Evolutionary conservation across 2,797 vertebrate species (phyloP).

Genomic region (Sebastes alutus): DNA sequence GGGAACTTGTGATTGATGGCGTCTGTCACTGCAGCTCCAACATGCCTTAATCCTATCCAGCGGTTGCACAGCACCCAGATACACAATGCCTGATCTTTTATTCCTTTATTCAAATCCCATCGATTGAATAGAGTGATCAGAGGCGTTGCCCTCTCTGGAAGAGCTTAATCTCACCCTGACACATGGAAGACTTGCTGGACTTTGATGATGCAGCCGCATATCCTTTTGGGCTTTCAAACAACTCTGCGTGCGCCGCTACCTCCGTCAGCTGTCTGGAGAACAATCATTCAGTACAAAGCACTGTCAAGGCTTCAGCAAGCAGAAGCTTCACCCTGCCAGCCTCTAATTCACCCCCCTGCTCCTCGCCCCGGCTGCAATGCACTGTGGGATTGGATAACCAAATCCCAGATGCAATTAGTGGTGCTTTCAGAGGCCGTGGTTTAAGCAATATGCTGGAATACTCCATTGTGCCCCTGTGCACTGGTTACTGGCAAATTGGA

Average conservation of each 20-base stretch:
- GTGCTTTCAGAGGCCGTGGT: conserved; percentile 81
- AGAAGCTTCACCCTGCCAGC: conserved; percentile 79
- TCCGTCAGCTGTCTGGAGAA: conserved; percentile 87
- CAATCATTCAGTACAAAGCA: conserved; percentile 88
- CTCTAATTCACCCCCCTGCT: conserved; percentile 80
- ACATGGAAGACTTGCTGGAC: conserved; percentile 85
- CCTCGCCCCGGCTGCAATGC: conserved; percentile 74
- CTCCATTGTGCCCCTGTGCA: conserved; percentile 68
- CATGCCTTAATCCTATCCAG: conserved; percentile 75
- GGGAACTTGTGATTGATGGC: conserved; percentile 86
- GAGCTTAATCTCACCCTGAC: conserved; percentile 84
- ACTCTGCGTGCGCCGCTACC: conserved; percentile 75
- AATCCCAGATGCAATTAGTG: conserved; percentile 86
- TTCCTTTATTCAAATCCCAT: conserved; percentile 86
- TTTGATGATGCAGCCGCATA: conserved; percentile 86
- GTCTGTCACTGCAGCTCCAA: conserved; percentile 78
- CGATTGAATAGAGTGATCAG: conserved; percentile 86
- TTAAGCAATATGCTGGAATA: conserved; percentile 77
- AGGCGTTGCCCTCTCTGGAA: conserved; percentile 82
- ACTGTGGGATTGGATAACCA: conserved; percentile 82
- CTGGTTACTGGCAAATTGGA: conserved; percentile 69
- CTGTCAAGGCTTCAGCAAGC: conserved; percentile 85
- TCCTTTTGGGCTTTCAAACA: conserved; percentile 87
- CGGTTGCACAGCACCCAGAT: conserved; percentile 71
- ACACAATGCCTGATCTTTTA: conserved; percentile 79